Evolutionary conservation across 2,888 invertebrate genomes (phyloP), one percentile per base, ranked within the genome.

Genomic region (Danaus chrysippus): DNA sequence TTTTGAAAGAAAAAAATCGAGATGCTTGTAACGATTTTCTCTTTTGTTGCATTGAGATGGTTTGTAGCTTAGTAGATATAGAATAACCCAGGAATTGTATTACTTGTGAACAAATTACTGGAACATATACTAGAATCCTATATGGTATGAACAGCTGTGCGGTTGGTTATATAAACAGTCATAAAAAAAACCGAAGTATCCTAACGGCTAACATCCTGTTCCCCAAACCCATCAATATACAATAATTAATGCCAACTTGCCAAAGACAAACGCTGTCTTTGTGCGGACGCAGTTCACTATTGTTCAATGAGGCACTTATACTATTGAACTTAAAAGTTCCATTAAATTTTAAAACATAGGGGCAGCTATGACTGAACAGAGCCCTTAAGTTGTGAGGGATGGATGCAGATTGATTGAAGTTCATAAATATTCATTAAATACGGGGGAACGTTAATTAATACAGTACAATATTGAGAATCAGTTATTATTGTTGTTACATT

Each of bases 361-460:
- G 67, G 61, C 60, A 44, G 56, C 49, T 53, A 42, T 61, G 67
- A 69, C 64, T 67, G 67, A n/a, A 67, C 65, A 67, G 61, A 49
- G 49, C 62, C 63, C 61, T 59, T 63, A 42, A 58, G 56, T 34
- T 60, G 42, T 41, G 43, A 55, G 58, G 59, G 44, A 56, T 34
- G 63, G 63, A 56, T 54, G 56, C 19, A 13, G 11, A 59, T 59
- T 53, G 59, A 60, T 57, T 42, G 19, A 54, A n/a, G 42, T 54
- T n/a, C 60, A 63, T 60, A 60, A 57, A 60, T 54, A 63, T 60
- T 60, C 49, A 63, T 63, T 63, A 49, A 34, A 23, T 43, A 54
- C 49, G 63, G 13, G 54, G 17, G 42, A 52, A 11, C 17, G 11
- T 58, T 23, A 49, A 41, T 1, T 41, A 42, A 41, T 49, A 42